Percentiles rank a stretch among this genome's conserved stretches.
These are phyloP conservation scores for Diaphora mendica DNA, from an alignment of 2,888 invertebrate genomes.

Conservation along the genomic window DNA sequence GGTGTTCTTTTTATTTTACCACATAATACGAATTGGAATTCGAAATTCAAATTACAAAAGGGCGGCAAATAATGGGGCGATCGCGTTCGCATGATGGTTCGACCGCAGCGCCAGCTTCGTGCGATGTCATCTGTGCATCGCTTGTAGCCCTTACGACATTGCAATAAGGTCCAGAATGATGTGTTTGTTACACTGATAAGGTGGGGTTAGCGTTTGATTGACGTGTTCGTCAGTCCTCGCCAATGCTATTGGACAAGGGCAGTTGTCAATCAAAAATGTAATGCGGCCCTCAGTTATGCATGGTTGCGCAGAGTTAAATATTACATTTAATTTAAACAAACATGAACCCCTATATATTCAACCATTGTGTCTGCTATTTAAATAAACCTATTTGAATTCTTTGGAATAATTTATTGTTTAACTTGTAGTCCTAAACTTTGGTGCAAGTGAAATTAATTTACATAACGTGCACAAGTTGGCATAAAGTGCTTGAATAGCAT, in stretches of 20 bases:
- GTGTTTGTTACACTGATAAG: slow-evolving; percentile 57
- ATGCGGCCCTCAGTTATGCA: slow-evolving; percentile 78
- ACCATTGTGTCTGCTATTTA: slow-evolving; percentile 13
- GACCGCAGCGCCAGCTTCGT: slow-evolving; percentile 66
- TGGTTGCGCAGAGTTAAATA: slow-evolving; percentile 59
- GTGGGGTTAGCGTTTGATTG: slow-evolving; percentile 87
- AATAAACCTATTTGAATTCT: slow-evolving; percentile 18
- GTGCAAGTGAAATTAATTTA: slow-evolving; percentile 41
- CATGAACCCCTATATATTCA: slow-evolving; percentile 33
- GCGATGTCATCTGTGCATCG: slow-evolving; percentile 65
- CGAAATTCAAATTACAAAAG: slow-evolving; percentile 86
- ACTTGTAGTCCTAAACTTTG: slow-evolving; percentile 22
- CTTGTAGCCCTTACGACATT: slow-evolving; percentile 43
- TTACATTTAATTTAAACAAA: slow-evolving; percentile 36
- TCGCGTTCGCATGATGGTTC: slow-evolving; percentile 83
- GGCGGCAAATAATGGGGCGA: slow-evolving; percentile 86
- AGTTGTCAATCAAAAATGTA: slow-evolving; percentile 92
- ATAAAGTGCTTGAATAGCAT: slow-evolving; percentile 54
- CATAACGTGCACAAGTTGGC: slow-evolving; percentile 45
- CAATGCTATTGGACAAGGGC: slow-evolving; percentile 92
- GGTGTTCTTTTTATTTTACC: slow-evolving; percentile 85
- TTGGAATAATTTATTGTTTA: slow-evolving; percentile 24
- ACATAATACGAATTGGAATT: slow-evolving; percentile 86
- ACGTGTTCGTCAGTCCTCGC: slow-evolving; percentile 92
- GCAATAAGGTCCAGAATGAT: slow-evolving; percentile 65